A percentile compares a stretch with the other conserved stretches of the same genome.
phyloP scores from a whole-genome alignment of 37 sponge, comb jelly and placozoan genomes.

The Hexactinellida sp. region DNA sequence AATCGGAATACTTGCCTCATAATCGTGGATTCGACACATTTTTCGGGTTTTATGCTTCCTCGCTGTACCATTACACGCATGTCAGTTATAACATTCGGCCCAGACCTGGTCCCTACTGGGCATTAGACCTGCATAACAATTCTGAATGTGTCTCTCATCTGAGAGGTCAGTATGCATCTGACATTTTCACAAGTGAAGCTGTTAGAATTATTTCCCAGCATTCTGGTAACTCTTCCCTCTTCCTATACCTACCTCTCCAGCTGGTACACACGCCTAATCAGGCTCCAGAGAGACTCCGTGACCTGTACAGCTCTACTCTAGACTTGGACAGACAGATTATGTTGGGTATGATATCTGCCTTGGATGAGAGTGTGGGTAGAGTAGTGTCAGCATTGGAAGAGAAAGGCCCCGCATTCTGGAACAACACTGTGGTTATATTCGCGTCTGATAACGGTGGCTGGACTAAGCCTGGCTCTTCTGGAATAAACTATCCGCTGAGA shows the following conservation, averaged over 20 bases:
- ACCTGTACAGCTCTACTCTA: conserved; percentile 23
- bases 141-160: neutral
- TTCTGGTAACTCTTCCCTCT: conserved; percentile 27
- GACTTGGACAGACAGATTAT: conserved; percentile 20
- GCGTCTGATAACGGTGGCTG: conserved; percentile 46
- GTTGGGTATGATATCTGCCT: conserved; percentile 35
- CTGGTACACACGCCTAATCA: conserved; percentile 26
- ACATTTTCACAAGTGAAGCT: neutral
- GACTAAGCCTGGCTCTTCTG: conserved; percentile 15
- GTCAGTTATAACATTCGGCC: neutral
- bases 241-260: conserved; percentile 28
- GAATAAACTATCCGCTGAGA: conserved; percentile 37
- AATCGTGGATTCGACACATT: conserved; percentile 39
- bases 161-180: neutral
- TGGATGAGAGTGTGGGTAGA: conserved; percentile 29
- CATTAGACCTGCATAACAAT: neutral
- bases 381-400: conserved; percentile 18
- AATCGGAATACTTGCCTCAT: conserved; percentile 23
- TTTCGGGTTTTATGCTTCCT: conserved; percentile 27
- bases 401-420: conserved; percentile 28
- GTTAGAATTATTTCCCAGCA: conserved; percentile 21
- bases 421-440: conserved; percentile 37
- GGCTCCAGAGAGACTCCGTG: conserved; percentile 24
- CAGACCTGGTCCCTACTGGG: neutral
- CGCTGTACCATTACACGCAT: conserved; percentile 30